A percentile compares a stretch with the other conserved stretches of the same genome.
phyloP scores from a whole-genome alignment of 1,140 invertebrate genomes.

The Littorina saxatilis region DNA sequence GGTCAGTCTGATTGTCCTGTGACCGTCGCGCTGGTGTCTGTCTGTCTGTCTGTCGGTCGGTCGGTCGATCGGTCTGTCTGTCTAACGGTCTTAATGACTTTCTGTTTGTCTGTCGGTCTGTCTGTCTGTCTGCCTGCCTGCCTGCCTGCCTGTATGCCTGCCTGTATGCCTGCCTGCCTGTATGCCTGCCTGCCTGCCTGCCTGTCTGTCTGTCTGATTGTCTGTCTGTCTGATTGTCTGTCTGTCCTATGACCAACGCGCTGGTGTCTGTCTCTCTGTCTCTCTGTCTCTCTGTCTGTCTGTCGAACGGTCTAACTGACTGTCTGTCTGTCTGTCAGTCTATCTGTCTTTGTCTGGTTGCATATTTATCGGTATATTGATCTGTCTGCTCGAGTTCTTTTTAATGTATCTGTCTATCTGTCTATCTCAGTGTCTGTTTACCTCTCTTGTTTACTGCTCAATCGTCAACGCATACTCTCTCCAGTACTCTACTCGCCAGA shows the following conservation, averaged over 20 bases:
- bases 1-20: slow-evolving; percentile 52
- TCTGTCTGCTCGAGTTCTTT: no score
- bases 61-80: background rate
- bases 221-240: background rate
- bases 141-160: background rate
- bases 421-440: no score
- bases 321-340: background rate
- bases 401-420: no score
- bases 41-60: background rate
- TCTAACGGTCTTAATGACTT: background rate
- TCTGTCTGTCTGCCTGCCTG: background rate
- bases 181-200: background rate
- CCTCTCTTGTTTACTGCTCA: no score
- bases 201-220: background rate
- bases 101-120: background rate
- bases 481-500: no score
- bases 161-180: background rate
- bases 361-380: no score
- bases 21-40: background rate
- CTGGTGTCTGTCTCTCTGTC: background rate
- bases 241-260: no score
- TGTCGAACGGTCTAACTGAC: background rate
- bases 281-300: background rate
- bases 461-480: no score
- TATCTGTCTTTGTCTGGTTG: no score